Evolutionary conservation across 2,113 vertebrate genomes (phyloP).

Genomic region (Mionectes macconnelli): DNA sequence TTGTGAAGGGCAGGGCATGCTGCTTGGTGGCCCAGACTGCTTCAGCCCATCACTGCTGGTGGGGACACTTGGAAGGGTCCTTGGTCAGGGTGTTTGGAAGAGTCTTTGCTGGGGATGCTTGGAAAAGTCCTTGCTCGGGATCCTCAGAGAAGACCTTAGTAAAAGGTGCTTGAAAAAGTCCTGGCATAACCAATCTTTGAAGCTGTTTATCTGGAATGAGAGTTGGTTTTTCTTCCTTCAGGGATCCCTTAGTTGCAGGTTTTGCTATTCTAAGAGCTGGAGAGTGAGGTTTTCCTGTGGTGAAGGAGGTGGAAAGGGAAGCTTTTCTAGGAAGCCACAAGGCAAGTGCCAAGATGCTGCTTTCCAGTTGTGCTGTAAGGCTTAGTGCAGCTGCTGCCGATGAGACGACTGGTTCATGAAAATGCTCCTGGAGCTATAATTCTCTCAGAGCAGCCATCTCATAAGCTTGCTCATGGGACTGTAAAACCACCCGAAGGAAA

Average conservation of each 20-base stretch:
- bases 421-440: not conserved
- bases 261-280: not conserved
- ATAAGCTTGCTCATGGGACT: not conserved
- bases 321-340: not conserved
- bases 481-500: not conserved
- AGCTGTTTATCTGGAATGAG: not conserved
- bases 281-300: not conserved
- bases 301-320: not conserved
- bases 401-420: not conserved
- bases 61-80: not conserved
- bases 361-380: not conserved
- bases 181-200: rapidly evolving
- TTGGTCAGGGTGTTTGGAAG: not conserved
- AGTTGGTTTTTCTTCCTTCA: not conserved
- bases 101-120: not conserved
- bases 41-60: not conserved
- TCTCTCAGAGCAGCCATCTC: not conserved
- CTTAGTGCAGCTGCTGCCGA: not conserved
- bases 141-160: not conserved
- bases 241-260: not conserved
- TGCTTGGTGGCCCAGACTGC: not conserved
- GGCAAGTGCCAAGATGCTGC: not conserved
- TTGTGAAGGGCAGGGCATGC: not conserved
- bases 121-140: not conserved
- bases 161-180: not conserved